A percentile compares a stretch with the other conserved stretches of the same genome.
phyloP scores from a whole-genome alignment of 2,888 invertebrate genomes.

The Eupithecia exiguata region DNA sequence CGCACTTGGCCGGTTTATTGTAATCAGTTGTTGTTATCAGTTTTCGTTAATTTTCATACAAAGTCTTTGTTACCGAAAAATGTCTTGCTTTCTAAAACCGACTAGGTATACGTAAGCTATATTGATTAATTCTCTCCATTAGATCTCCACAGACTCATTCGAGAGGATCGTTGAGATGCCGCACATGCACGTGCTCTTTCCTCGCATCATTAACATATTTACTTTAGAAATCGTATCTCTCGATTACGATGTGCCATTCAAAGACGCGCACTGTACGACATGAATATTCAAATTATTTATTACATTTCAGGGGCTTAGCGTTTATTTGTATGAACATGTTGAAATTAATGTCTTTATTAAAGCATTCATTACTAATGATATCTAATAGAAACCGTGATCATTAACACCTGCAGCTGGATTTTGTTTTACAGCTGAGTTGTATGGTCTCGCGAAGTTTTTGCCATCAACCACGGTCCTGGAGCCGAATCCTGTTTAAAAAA shows the following conservation, averaged over 20 bases:
- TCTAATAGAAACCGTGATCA: neutral
- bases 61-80: neutral
- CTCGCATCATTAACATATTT: neutral
- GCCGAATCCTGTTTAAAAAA: too few species aligned
- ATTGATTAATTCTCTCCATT: neutral
- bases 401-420: neutral
- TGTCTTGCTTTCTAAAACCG: neutral
- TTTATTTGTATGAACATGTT: neutral
- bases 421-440: neutral
- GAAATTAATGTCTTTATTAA: neutral
- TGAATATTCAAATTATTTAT: constrained; percentile 13
- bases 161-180: neutral
- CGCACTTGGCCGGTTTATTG: too few species aligned
- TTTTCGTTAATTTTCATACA: neutral
- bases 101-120: neutral
- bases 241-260: neutral
- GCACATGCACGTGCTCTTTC: neutral
- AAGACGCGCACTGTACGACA: neutral
- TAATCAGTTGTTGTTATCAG: neutral
- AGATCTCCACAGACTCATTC: neutral
- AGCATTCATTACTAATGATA: neutral
- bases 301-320: neutral
- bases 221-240: neutral
- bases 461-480: neutral
- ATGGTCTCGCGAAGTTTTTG: neutral